These are phyloP conservation scores for Limnephilus auricula DNA, from an alignment of 2,888 invertebrate species.

Conservation along the genomic window DNA sequence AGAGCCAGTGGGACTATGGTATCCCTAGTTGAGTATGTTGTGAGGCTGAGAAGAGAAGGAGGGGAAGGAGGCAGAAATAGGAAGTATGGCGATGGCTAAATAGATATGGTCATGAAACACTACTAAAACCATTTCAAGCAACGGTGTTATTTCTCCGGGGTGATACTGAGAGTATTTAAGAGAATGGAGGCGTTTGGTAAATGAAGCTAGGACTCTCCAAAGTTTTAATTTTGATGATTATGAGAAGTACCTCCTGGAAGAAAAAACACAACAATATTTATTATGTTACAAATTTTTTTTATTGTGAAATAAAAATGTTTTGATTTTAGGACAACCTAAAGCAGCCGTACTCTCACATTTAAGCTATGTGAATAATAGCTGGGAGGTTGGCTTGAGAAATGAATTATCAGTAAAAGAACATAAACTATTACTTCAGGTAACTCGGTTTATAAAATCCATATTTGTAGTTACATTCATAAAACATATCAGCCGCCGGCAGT, in stretches of 20 bases:
- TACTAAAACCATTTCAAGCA: too few relatives aligned
- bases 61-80: too few relatives aligned
- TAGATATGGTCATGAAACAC: too few relatives aligned
- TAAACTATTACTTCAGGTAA: constrained; percentile 67
- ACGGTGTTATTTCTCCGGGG: too few relatives aligned
- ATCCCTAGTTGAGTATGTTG: too few relatives aligned
- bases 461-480: too few relatives aligned
- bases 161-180: not conserved
- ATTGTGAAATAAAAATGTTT: not conserved
- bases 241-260: not conserved
- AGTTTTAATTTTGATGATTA: not conserved
- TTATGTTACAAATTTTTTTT: not conserved
- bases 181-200: not conserved
- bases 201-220: not conserved
- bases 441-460: not conserved
- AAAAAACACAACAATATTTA: not conserved
- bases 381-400: constrained; percentile 78
- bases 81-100: too few relatives aligned
- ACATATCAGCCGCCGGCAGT: too few relatives aligned
- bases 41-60: too few relatives aligned
- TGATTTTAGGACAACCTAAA: constrained; percentile 80
- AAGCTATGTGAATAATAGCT: constrained; percentile 86
- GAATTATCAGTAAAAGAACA: constrained; percentile 72
- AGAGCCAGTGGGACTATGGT: too few relatives aligned
- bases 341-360: constrained; percentile 85